phyloP scores from a whole-genome alignment of 2,888 invertebrate genomes.

The Mesorhabditis sp. region DNA sequence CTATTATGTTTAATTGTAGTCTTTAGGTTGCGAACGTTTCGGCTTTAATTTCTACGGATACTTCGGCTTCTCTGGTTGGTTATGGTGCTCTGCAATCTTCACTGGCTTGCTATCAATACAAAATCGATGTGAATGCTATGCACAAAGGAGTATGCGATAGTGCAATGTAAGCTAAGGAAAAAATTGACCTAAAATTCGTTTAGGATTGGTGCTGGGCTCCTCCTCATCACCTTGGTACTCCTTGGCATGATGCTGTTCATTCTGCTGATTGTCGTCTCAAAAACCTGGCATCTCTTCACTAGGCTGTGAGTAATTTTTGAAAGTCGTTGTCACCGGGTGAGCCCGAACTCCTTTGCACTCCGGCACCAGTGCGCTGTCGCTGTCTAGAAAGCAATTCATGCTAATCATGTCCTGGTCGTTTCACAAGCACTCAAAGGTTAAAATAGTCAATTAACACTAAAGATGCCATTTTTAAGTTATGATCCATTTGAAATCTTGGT shows the following conservation, averaged over 20 bases:
- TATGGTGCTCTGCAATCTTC: conserved; percentile 46
- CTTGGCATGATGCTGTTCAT: conserved; percentile 48
- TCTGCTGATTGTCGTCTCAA: conserved; percentile 49
- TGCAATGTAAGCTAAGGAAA: conserved; percentile 38
- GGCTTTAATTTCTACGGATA: conserved; percentile 37
- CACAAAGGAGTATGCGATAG: conserved; percentile 47
- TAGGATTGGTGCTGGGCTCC: conserved; percentile 40
- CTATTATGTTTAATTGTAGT: background rate
- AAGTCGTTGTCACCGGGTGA: background rate
- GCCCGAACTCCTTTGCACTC: background rate
- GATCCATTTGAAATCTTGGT: too few relatives aligned
- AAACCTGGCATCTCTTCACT: conserved; percentile 53
- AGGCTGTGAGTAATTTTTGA: conserved; percentile 36
- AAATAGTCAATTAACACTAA: too few relatives aligned
- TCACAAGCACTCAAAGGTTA: background rate
- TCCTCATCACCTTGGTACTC: conserved; percentile 40
- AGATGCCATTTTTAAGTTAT: too few relatives aligned
- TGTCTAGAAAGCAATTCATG: background rate
- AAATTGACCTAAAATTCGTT: conserved; percentile 5
- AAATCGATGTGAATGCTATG: conserved; percentile 40
- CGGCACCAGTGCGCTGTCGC: background rate
- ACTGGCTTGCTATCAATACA: conserved; percentile 44
- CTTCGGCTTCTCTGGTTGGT: conserved; percentile 34
- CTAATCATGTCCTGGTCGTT: background rate
- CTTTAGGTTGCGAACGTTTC: conserved; percentile 42